These are phyloP conservation scores for Drosophila ambigua DNA, from an alignment of 1,140 invertebrate species.

Conservation along the genomic window DNA sequence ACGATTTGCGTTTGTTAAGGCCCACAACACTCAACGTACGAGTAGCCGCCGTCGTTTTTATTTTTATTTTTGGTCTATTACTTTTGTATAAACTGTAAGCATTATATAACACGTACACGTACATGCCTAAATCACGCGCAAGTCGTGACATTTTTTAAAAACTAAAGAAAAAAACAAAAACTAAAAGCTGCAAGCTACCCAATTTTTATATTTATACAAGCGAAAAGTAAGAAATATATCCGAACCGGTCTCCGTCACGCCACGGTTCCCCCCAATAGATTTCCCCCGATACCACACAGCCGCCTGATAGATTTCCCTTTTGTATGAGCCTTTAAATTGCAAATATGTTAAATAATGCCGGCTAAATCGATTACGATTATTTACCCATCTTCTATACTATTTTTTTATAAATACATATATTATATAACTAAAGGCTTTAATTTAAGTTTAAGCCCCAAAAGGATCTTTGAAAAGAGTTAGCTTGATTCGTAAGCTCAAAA, in stretches of 20 bases:
- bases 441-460: conserved; percentile 62
- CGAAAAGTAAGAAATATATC: conserved; percentile 20
- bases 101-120: conserved; percentile 42
- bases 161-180: conserved; percentile 13
- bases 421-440: conserved; percentile 56
- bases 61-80: conserved; percentile 44
- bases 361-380: conserved; percentile 5
- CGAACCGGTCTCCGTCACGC: conserved; percentile 11
- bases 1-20: conserved; percentile 54
- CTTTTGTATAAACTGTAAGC: conserved; percentile 57
- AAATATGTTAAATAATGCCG: conserved; percentile 33
- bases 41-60: conserved; percentile 26
- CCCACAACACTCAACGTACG: conserved; percentile 32
- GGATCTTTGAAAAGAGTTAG: conserved; percentile 36
- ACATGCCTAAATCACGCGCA: conserved; percentile 41
- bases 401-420: conserved; percentile 32
- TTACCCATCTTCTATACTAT: conserved; percentile 20
- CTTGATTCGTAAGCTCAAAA: conserved; percentile 54
- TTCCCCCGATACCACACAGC: no score
- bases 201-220: conserved; percentile 73
- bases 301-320: conserved; percentile 39
- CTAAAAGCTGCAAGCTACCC: conserved; percentile 66
- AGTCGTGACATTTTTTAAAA: conserved; percentile 53
- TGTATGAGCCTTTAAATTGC: conserved; percentile 59
- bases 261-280: conserved; percentile 1